Evolutionary conservation across 2,797 vertebrate species (phyloP), one percentile per base, ranked within the genome.

Genomic region (Hemibagrus guttatus): DNA sequence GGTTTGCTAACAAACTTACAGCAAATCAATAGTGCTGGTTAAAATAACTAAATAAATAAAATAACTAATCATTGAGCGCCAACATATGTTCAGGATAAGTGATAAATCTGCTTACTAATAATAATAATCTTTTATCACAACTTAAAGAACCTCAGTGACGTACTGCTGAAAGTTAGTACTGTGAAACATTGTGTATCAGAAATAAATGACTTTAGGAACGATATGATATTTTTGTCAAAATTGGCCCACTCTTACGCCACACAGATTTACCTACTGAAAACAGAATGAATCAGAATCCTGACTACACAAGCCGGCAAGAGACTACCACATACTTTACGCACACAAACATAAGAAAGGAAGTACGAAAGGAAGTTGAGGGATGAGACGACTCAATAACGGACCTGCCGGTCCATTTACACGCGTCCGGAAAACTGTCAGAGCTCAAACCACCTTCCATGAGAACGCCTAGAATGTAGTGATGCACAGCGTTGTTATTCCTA

Each of bases 401-500:
- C 14, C n/a, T 8, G 0, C 8, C 49, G 1, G 26, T 28, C n/a
- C 16, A 2, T 14, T 35, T 6, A 46, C 23, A 49, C 59, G 84
- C 28, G 17, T 7, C 9, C 49, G 79, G 26, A 49, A 46, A n/a
- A 86, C 28, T 52, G 28, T 79, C 21, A 35, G 61, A 87, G 35
- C 68, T 61, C 54, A 80, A 21, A 46, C 87, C 42, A 35, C 78
- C 89, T 87, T 87, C 84, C 84, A 80, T 59, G 84, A 81, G 83
- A 86, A 84, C 71, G 86, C 56, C 35, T 87, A 86, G 89, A 90
- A 90, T 87, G 85, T 68, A 82, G 21, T n/a, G 72, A 89, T 78
- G 49, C 83, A 74, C 69, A 16, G 16, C 35, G 79, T 58, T 59
- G 68, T 74, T 76, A 79, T 80, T 87, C 76, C 79, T 82, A 63